Conservation (phyloP, 2,888 invertebrate species). For the Drosophila pegasa region DNA sequence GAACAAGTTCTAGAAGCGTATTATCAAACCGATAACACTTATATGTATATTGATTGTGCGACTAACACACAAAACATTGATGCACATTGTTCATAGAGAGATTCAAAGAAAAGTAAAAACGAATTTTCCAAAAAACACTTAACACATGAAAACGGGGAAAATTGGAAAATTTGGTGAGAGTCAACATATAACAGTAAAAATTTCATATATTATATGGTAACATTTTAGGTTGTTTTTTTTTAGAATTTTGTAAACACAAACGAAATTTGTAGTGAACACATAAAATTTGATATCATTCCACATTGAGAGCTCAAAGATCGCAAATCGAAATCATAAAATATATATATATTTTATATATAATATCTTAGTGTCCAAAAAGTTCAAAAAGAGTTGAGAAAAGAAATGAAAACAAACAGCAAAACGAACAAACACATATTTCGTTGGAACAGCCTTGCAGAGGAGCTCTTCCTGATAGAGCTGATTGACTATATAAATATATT, state of each 20-base stretch:
- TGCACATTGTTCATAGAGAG: slow-evolving; percentile 33
- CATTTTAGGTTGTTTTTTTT: slow-evolving; percentile 1
- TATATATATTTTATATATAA: slow-evolving; percentile 5
- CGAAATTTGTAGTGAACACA: slow-evolving; percentile 10
- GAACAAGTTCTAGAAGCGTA: slow-evolving; percentile 58
- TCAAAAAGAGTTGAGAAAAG: slow-evolving; percentile 3
- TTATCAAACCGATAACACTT: slow-evolving; percentile 19
- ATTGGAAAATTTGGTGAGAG: slow-evolving; percentile 18
- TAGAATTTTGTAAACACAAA: slow-evolving; percentile 46
- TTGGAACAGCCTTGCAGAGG: slow-evolving; percentile 4
- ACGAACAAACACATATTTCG: slow-evolving; percentile 57
- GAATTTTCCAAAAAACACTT: slow-evolving; percentile 9
- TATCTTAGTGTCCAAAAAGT: slow-evolving; percentile 9
- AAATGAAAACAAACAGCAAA: slow-evolving; percentile 49
- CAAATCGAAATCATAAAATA: background rate
- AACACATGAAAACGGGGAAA: slow-evolving; percentile 28
- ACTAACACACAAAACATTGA: slow-evolving; percentile 56
- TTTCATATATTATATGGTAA: background rate
- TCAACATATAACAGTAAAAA: slow-evolving; percentile 4
- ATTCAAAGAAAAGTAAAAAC: slow-evolving; percentile 9
- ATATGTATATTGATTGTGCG: slow-evolving; percentile 36
- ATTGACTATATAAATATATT: background rate
- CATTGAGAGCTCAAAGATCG: slow-evolving; percentile 63
- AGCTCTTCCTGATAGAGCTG: background rate
- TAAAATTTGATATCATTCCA: slow-evolving; percentile 62